Evolutionary conservation across 2,797 vertebrate species (phyloP).

Genomic region (Ctenopoma kingsleyae): DNA sequence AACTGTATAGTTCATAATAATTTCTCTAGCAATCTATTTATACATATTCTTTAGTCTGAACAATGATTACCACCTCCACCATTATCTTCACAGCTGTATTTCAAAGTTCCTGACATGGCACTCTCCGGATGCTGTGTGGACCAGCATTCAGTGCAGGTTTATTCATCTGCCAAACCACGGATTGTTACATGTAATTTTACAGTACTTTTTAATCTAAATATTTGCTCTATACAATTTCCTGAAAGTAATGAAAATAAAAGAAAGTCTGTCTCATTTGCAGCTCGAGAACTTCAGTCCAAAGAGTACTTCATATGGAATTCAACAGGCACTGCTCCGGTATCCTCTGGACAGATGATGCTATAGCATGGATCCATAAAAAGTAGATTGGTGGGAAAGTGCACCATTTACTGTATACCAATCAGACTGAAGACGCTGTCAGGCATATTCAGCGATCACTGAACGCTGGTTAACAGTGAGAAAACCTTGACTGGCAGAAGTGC

Average conservation of each 20-base stretch:
- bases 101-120: conserved; percentile 93
- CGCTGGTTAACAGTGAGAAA: not conserved
- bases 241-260: conserved; percentile 26
- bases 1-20: not conserved
- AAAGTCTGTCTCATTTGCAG: conserved; percentile 74
- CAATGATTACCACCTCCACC: not conserved
- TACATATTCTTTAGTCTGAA: not conserved
- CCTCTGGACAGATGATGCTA: conserved; percentile 79
- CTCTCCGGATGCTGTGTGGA: conserved; percentile 94
- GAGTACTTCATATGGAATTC: conserved; percentile 98
- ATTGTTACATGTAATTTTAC: conserved; percentile 89
- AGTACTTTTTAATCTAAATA: not conserved
- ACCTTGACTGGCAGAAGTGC: not conserved
- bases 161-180: conserved; percentile 91
- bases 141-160: conserved; percentile 95
- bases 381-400: not conserved
- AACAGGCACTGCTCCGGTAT: conserved; percentile 89
- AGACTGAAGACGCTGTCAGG: conserved; percentile 9
- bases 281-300: conserved; percentile 91
- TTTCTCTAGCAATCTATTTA: not conserved
- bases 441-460: not conserved
- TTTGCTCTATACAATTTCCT: not conserved
- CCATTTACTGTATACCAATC: not conserved
- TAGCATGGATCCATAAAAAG: conserved; percentile 47
- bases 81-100: conserved; percentile 86